These are phyloP conservation scores for Plagiodera versicolora DNA, from an alignment of 2,888 invertebrate genomes.

Conservation along the genomic window DNA sequence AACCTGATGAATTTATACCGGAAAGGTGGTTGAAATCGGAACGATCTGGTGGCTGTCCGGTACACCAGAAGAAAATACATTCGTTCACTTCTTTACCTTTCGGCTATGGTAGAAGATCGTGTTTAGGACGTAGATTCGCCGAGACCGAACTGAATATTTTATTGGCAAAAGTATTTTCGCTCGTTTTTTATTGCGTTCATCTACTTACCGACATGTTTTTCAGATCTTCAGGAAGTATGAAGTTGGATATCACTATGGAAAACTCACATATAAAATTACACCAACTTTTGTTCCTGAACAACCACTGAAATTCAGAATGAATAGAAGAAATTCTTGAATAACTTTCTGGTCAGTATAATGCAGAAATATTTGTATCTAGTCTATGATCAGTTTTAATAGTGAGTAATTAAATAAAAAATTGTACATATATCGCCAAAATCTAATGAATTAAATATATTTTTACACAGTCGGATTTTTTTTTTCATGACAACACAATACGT, in stretches of 20 bases:
- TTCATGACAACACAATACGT: too few species aligned
- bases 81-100: constrained; percentile 76
- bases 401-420: too few species aligned
- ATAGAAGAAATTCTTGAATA: constrained; percentile 30
- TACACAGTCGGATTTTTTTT: too few species aligned
- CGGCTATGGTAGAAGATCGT: constrained; percentile 76
- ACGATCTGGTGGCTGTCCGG: constrained; percentile 42
- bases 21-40: constrained; percentile 74
- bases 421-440: background rate
- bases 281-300: constrained; percentile 75
- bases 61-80: constrained; percentile 63
- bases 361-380: background rate
- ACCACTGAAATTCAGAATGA: constrained; percentile 69
- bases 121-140: constrained; percentile 78
- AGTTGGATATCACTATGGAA: constrained; percentile 68
- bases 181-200: background rate
- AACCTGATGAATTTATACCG: constrained; percentile 71
- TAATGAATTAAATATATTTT: background rate
- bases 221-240: constrained; percentile 73
- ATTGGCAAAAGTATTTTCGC: constrained; percentile 68
- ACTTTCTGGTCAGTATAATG: background rate
- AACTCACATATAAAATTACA: constrained; percentile 70
- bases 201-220: constrained; percentile 6
- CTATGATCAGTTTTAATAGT: too few species aligned
- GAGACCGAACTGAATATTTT: constrained; percentile 77